Base-by-base conservation (phyloP, 1,140 invertebrate genomes). In the Harlomillsia oculata region DNA sequence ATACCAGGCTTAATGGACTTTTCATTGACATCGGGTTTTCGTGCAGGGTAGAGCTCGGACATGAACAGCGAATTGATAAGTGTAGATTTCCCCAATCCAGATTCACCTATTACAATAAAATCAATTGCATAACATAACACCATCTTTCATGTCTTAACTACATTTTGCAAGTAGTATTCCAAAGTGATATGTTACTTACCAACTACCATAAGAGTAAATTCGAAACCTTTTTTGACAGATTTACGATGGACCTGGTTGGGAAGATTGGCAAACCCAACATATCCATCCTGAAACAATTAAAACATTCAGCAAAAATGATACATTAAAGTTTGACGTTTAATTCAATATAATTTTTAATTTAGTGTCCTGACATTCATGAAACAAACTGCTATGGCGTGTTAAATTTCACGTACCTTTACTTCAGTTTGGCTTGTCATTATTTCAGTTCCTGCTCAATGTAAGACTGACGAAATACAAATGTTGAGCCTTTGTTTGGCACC, bases 131-230 rank as follows among this genome's bases (percentile, higher is more conserved):
- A 34, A 53, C 16, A 4, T 28, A 8, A 9, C 32, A 34, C 32
- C 8, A n/a, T 34, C 8, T 34, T 9, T 34, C 32, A 34, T 9
- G 32, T 9, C 32, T 8, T 34, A 9, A 34, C 32, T 34, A 34
- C 32, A 34, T 34, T 9, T 34, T 9, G 32, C 40, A 30, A 36
- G 11, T 44, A 32, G 16, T 45, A 5, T 13, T 32, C 1, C 8
- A 21, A 14, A 16, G 13, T 39, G 16, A 51, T 26, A 14, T 8
- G 37, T 9, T 11, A 73, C 75, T 70, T 65, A 78, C 78, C 79
- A 23, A 96, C 92, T 40, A 97, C 92, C 94, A 98, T 97, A 0
- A 97, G 72, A 1, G 92, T 97, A 72, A 98, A 97, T 71, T 97
- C 93, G 72, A 98, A 98, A 18, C 94, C 94, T 71, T 93, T 90